Percentiles rank a stretch among this genome's conserved stretches.
These are phyloP conservation scores for Otus sunia DNA, from an alignment of 2,113 vertebrate species.

Conservation along the genomic window DNA sequence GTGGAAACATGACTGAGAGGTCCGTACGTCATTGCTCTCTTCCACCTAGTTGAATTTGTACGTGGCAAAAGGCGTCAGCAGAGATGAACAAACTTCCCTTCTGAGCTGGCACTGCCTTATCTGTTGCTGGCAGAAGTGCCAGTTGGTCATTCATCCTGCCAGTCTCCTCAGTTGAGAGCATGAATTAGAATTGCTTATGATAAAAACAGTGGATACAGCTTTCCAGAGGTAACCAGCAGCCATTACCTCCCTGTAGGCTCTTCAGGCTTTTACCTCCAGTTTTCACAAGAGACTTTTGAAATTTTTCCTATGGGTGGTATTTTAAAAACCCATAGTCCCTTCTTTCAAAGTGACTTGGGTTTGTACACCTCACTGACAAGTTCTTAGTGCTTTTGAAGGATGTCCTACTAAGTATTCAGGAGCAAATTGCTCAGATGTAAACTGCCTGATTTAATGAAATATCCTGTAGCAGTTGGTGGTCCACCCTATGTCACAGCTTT, in stretches of 20 bases:
- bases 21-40: background rate
- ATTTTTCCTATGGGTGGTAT: background rate
- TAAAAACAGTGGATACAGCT: background rate
- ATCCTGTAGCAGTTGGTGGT: background rate
- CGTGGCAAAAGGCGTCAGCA: background rate
- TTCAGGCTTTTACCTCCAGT: background rate
- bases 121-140: background rate
- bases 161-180: background rate
- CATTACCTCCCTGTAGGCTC: background rate
- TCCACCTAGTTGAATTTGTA: background rate
- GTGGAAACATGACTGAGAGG: background rate
- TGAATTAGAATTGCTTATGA: accelerated
- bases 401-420: background rate
- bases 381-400: background rate
- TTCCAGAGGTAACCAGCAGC: background rate
- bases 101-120: background rate
- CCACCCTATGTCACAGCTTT: background rate
- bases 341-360: background rate
- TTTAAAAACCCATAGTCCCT: background rate
- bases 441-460: background rate
- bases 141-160: background rate
- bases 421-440: background rate
- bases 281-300: background rate
- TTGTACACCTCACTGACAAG: background rate
- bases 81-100: background rate